Base-by-base conservation (phyloP, 2,888 invertebrate genomes). In the Rotaria sp. region DNA sequence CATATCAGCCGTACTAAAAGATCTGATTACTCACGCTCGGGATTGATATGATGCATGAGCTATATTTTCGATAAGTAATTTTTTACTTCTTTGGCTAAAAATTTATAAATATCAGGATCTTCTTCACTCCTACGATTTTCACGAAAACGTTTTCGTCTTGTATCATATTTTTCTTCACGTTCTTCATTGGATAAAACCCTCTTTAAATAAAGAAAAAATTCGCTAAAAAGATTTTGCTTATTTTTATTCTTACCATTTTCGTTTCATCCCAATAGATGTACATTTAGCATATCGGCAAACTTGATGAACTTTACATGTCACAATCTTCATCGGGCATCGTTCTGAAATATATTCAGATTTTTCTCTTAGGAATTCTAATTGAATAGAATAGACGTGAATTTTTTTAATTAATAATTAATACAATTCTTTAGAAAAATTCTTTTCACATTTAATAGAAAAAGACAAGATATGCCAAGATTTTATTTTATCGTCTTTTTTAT, bases 281-380 rank as follows among this genome's bases (percentile, higher is more conserved):
- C 85, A 86, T 21, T 75, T 86, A 24, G 41, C 67, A 59, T 86
- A 86, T 15, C 86, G 85, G 48, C 86, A 86, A 86, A 85, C 85
- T 38, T 86, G 86, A 55, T 85, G 85, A 2, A 86, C 85, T 80
- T 86, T 86, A 10, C 86, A 52, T 50, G 86, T 85, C 10, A 52
- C 52, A 15, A 55, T 86, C 59, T 86, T 86, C 57, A 86, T 48
- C 55, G 55, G 48, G 45, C 86, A 86, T 41, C 84, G 35, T 26
- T 84, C 86, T 52, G 5, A 26, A 80, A 45, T 52, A 52, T 4
- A 50, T 13, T 15, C 10, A 3, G 13, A 18, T 50, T n/a, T n/a
- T n/a, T n/a, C n/a, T n/a, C 52, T 24, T 7, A 52, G 52, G 52
- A 52, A 52, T 52, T 21, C 3, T 1, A 52, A 52, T 8, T 52